Evolutionary conservation across 2,888 invertebrate species (phyloP), one percentile per base, ranked within the genome.

Genomic region (Amphimallon solstitiale): DNA sequence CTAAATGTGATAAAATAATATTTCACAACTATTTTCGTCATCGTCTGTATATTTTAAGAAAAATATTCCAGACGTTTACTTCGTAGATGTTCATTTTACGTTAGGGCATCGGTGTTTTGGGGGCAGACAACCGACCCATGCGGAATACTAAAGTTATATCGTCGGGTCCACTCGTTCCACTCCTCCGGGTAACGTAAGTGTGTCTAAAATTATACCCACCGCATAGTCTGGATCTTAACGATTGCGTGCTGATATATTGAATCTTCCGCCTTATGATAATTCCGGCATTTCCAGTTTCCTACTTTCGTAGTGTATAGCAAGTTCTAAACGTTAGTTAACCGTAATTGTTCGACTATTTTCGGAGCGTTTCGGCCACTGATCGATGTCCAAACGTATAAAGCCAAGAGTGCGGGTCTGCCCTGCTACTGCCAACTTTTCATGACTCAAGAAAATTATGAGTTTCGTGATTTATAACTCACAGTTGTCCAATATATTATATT

Each of bases 391-490:
- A 48, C 23, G 48, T 48, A 48, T 48, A 62, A 48, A 56, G 56
- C 56, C 46, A 45, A 49, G 40, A 29, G 29, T 29, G 29, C 29
- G 29, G 29, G 29, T 9, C 63, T 40, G 51, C 43, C 29, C 63
- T 40, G 51, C 43, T 38, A 38, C 23, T 48, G 61, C 61, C 51
- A 63, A 63, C 63, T 63, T 49, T 63, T 63, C 63, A 63, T 51
- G 63, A 51, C 21, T 51, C 51, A 63, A 63, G 63, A 52, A 63
- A 60, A 63, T 63, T 63, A 63, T 63, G 63, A 63, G 49, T 63
- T 63, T 51, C 40, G 63, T 63, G 63, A 63, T 63, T 63, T 63
- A 63, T 63, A 63, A 63, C 63, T 21, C 51, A 63, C 38, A 51
- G 63, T 63, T 63, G 63, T 40, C 63, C 40, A 34, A 63, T 63